Conservation (phyloP, 2,888 invertebrate species). For the Drosophila recens region DNA sequence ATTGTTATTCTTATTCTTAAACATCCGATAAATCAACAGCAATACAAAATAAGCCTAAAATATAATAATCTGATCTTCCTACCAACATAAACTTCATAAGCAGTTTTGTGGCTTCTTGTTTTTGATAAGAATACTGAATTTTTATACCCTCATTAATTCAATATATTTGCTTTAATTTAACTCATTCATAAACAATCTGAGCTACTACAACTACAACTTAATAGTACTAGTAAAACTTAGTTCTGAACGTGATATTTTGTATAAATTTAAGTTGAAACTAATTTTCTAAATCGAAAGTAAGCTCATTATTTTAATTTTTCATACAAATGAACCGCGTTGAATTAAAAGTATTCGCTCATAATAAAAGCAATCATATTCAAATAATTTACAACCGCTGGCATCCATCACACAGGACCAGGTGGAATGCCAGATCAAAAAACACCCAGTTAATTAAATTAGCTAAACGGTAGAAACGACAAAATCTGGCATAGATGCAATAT, state of each 20-base stretch:
- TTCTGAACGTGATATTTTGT: neutral
- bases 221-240: too few relatives aligned
- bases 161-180: too few relatives aligned
- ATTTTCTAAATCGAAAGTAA: conserved; percentile 2
- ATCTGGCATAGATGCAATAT: conserved; percentile 2
- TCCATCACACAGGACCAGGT: neutral
- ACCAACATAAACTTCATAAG: too few relatives aligned
- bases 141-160: too few relatives aligned
- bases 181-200: too few relatives aligned
- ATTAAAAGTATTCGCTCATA: conserved; percentile 54
- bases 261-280: neutral
- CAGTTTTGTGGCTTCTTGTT: too few relatives aligned
- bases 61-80: too few relatives aligned
- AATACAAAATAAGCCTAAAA: too few relatives aligned
- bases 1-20: too few relatives aligned
- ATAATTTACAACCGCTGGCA: conserved; percentile 45
- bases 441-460: conserved; percentile 68
- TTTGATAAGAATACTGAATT: too few relatives aligned
- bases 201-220: too few relatives aligned
- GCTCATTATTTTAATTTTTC: neutral
- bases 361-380: conserved; percentile 61
- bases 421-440: conserved; percentile 51
- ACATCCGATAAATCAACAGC: too few relatives aligned
- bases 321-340: conserved; percentile 51
- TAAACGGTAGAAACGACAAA: conserved; percentile 21